Percentiles rank a stretch among this genome's conserved stretches.
These are phyloP conservation scores for Lindbergichthys nudifrons DNA, from an alignment of 2,797 vertebrate genomes.

Conservation along the genomic window DNA sequence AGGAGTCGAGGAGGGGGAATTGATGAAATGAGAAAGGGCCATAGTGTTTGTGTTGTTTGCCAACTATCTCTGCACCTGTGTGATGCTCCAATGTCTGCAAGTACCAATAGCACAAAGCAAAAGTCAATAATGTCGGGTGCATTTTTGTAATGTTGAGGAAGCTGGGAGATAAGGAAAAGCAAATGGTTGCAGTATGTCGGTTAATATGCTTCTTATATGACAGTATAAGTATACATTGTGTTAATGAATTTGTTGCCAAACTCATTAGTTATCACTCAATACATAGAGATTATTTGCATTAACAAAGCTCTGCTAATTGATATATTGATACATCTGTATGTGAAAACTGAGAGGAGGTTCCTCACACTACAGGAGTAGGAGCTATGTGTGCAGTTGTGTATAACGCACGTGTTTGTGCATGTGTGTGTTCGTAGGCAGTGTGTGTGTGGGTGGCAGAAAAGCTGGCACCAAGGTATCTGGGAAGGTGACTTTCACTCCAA, in stretches of 20 bases:
- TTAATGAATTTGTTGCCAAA: conserved; percentile 31
- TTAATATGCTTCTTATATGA: conserved; percentile 5
- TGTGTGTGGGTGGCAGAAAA: conserved; percentile 39
- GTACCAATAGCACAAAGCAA: conserved; percentile 5
- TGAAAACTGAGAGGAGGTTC: conserved; percentile 55
- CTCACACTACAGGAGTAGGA: conserved; percentile 44
- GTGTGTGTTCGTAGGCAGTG: not conserved
- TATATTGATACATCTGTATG: conserved; percentile 50
- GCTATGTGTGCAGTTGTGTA: conserved; percentile 16
- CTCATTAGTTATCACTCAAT: conserved; percentile 47
- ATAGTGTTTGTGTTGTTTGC: conserved; percentile 13
- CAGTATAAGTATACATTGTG: conserved; percentile 25
- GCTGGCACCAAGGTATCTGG: conserved; percentile 46
- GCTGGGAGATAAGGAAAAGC: conserved; percentile 3
- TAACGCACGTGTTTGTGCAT: not conserved
- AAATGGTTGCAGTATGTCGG: conserved; percentile 18
- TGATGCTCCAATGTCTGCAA: not conserved
- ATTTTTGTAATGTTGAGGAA: not conserved
- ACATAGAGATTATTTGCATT: conserved; percentile 47
- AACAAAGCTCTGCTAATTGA: conserved; percentile 28
- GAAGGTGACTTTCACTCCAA: conserved; percentile 64
- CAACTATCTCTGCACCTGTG: not conserved
- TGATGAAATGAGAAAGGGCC: too few relatives aligned
- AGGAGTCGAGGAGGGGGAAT: too few relatives aligned
- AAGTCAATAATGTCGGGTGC: not conserved